A percentile compares a stretch with the other conserved stretches of the same genome.
Conservation (phyloP, 2,797 vertebrate genomes). For the Tragelaphus eurycerus region DNA sequence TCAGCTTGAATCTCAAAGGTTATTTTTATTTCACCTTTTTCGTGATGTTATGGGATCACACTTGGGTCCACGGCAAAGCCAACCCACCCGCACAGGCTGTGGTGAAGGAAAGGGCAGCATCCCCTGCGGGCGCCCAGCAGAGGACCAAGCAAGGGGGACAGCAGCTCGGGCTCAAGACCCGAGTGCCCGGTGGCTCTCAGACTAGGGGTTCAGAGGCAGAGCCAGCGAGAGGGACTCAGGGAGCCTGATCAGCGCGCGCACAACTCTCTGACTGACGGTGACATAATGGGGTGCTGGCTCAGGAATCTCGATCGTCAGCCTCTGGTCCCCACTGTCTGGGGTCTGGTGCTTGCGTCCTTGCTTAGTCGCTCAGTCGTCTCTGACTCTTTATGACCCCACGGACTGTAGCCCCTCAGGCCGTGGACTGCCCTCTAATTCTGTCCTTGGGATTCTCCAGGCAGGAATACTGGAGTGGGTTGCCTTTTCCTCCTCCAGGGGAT, state of each 20-base stretch:
- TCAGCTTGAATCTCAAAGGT: not conserved
- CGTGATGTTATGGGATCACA: not conserved
- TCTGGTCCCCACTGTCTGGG: not conserved
- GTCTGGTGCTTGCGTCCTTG: accelerated
- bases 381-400: not conserved
- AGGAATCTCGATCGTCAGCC: not conserved
- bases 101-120: not conserved
- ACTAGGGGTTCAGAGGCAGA: not conserved
- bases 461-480: not conserved
- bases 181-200: accelerated
- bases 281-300: accelerated
- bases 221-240: not conserved
- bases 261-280: accelerated
- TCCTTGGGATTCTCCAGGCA: not conserved
- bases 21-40: not conserved
- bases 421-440: not conserved
- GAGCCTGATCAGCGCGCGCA: accelerated
- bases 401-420: no score
- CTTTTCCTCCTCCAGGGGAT: not conserved
- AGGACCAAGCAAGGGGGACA: accelerated
- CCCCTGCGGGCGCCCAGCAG: not conserved
- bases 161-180: accelerated
- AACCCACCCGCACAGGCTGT: accelerated
- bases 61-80: not conserved
- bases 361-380: accelerated